These are phyloP conservation scores for Corythornis madagascariensis DNA, from an alignment of 2,113 vertebrate species.

Conservation along the genomic window DNA sequence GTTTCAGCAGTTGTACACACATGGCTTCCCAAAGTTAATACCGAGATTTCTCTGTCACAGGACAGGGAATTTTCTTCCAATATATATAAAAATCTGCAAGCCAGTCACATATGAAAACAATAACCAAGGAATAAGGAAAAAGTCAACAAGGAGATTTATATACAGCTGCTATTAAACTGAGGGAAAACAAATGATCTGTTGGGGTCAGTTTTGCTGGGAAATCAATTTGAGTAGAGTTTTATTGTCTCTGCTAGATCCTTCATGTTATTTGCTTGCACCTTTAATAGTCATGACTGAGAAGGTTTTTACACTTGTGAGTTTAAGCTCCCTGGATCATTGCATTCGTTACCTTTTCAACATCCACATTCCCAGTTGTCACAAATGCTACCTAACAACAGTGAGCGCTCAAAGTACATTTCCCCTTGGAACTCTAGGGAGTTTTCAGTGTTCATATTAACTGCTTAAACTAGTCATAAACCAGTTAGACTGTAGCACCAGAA, in stretches of 20 bases:
- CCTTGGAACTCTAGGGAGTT: not conserved
- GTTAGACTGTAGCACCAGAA: not conserved
- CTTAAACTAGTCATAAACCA: not conserved
- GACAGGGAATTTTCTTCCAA: not conserved
- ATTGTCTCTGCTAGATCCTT: constrained; percentile 39
- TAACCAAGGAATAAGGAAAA: constrained; percentile 41
- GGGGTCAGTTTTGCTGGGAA: constrained; percentile 48
- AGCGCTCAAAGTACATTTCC: constrained; percentile 13
- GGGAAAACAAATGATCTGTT: constrained; percentile 53
- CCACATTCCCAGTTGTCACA: constrained; percentile 27
- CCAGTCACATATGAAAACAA: constrained; percentile 62
- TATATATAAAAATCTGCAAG: not conserved
- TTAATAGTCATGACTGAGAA: constrained; percentile 27
- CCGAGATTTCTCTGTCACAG: not conserved
- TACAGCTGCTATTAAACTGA: constrained; percentile 57
- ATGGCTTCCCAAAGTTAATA: not conserved
- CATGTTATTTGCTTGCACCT: constrained; percentile 54
- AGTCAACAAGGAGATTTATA: constrained; percentile 63
- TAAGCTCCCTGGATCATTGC: constrained; percentile 38
- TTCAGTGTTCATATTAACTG: not conserved
- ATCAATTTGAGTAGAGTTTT: constrained; percentile 54
- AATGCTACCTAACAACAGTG: constrained; percentile 19
- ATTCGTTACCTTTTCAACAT: constrained; percentile 61
- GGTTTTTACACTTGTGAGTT: constrained; percentile 46
- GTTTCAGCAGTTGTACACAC: constrained; percentile 8